A percentile compares a stretch with the other conserved stretches of the same genome.
Conservation (phyloP, 92 coral and sea anemone species). For the Umimayanthus chanpuru region DNA sequence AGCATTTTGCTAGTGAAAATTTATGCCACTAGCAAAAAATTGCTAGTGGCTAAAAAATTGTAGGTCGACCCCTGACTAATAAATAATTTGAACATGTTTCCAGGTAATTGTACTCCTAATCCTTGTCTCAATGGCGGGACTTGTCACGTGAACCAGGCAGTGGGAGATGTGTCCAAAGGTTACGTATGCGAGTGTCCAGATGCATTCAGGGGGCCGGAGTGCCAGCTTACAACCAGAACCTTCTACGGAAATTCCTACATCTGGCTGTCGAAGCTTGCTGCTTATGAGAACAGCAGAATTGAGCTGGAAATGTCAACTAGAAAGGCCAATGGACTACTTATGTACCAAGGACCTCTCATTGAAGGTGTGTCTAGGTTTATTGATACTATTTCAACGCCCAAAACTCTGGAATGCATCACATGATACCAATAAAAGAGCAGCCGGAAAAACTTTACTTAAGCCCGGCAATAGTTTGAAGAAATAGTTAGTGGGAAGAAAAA, state of each 20-base stretch:
- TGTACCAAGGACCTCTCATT: slow-evolving; percentile 72
- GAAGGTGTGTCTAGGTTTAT: slow-evolving; percentile 42
- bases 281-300: slow-evolving; percentile 67
- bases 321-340: slow-evolving; percentile 61
- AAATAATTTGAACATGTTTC: background rate
- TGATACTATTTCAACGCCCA: background rate
- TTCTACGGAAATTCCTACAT: slow-evolving; percentile 73
- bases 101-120: slow-evolving; percentile 38
- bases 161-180: slow-evolving; percentile 58
- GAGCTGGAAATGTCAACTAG: slow-evolving; percentile 72
- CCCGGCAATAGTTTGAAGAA: too few relatives aligned
- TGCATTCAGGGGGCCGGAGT: slow-evolving; percentile 72
- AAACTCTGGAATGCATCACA: too few relatives aligned
- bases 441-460: too few relatives aligned
- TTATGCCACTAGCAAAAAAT: too few relatives aligned
- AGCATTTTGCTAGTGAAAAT: too few relatives aligned
- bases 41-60: too few relatives aligned
- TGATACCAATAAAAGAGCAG: too few relatives aligned
- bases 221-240: slow-evolving; percentile 77
- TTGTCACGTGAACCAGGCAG: slow-evolving; percentile 23
- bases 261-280: slow-evolving; percentile 70
- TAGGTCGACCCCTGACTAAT: background rate
- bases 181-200: slow-evolving; percentile 75
- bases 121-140: slow-evolving; percentile 26
- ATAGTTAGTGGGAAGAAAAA: too few relatives aligned